Evolutionary conservation across 2,113 vertebrate genomes (phyloP).

Genomic region (Bubo scandiacus): DNA sequence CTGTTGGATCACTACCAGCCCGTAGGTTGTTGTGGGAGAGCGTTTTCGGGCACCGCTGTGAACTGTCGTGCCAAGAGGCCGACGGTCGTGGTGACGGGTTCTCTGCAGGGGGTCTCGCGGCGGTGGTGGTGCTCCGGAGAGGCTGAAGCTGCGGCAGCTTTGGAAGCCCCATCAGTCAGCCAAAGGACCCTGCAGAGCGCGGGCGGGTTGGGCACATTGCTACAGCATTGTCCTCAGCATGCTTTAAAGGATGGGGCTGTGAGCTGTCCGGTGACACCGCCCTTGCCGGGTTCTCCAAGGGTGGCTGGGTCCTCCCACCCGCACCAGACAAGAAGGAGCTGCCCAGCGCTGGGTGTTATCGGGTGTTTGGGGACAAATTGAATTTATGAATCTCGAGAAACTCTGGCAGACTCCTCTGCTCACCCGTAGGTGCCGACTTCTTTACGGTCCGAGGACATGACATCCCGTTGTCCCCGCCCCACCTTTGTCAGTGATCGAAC

Average conservation of each 20-base stretch:
- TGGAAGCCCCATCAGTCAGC: neutral
- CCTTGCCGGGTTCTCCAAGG: neutral
- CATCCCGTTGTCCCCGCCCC: neutral
- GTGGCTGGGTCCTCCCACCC: neutral
- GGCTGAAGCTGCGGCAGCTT: neutral
- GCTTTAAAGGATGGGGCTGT: accelerated
- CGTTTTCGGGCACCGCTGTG: accelerated
- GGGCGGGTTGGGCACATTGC: neutral
- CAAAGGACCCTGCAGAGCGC: neutral
- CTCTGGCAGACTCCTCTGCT: neutral
- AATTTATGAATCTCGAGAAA: neutral
- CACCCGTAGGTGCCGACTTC: neutral
- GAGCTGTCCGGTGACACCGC: accelerated
- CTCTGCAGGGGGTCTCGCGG: neutral
- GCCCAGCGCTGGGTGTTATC: accelerated
- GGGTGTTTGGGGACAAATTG: neutral
- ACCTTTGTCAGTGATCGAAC: neutral
- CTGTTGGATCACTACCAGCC: neutral
- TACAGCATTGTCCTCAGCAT: accelerated
- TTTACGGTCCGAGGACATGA: neutral
- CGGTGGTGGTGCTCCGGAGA: neutral
- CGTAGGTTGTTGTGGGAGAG: neutral
- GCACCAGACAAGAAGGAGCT: accelerated
- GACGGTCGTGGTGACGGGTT: no score
- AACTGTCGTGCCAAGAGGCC: neutral